Base-by-base conservation (phyloP, 2,888 invertebrate genomes). In the Drosophila mimica region DNA sequence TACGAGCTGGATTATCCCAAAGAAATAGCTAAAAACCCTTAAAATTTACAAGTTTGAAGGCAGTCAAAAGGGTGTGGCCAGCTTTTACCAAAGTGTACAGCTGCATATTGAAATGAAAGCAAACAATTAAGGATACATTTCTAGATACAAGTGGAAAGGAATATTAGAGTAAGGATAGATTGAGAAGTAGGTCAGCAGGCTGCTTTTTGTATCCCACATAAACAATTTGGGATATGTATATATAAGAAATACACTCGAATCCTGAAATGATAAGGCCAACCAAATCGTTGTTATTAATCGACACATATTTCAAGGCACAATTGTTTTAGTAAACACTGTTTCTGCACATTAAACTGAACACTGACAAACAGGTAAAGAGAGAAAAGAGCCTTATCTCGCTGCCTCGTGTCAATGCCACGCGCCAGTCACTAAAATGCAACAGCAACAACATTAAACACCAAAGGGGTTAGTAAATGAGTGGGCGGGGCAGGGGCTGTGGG, bases 401-500 rank as follows among this genome's bases (percentile, higher is more conserved):
- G 76, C 57, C 79, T n/a, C n/a, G n/a, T 78, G 79, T 75, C 78
- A 78, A 70, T 79, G 78, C 49, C 61, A 64, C 62, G 77, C 60
- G 56, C 43, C 52, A 43, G 40, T 64, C 64, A 46, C 51, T 36
- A 61, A 77, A 61, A 25, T 51, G 70, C 54, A 59, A 61, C 48
- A 46, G 30, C 59, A 61, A 17, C 49, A 63, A 48, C 51, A 43
- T 46, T 43, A 25, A 43, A 7, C 25, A 7, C 25, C 11, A 17
- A 31, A 54, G 49, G n/a, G 30, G 46, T 48, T 58, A 40, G 17
- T 63, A 57, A 25, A 15, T 36, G 30, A 31, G 15, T 25, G 20
- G 13, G n/a, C 11, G 15, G 61, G 4, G 13, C 7, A 17, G 20
- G 17, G 17, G 8, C 6, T 0, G 9, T 2, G 30, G 53, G 48